Evolutionary conservation across 2,888 invertebrate species (phyloP).

Genomic region (Eupithecia dodoneata): DNA sequence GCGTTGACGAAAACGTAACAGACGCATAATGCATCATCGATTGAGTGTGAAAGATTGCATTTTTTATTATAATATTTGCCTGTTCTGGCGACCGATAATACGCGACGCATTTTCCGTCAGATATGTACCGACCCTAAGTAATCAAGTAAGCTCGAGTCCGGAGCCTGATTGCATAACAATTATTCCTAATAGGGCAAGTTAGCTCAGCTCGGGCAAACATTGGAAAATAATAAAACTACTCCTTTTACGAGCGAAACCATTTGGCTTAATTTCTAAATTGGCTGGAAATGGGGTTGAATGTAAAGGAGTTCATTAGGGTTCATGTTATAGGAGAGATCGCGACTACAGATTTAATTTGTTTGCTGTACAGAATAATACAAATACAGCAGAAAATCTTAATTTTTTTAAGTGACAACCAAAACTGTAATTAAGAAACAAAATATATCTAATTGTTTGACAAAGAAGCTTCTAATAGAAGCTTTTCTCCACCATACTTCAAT

Average conservation of each 20-base stretch:
- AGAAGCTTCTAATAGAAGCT: too few relatives aligned
- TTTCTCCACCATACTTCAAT: too few relatives aligned
- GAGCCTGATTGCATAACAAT: background rate
- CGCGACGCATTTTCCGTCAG: too few relatives aligned
- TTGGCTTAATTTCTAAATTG: background rate
- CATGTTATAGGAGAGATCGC: too few relatives aligned
- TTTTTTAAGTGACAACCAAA: background rate
- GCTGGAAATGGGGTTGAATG: background rate
- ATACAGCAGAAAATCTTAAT: background rate
- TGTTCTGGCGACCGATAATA: too few relatives aligned
- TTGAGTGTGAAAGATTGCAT: too few relatives aligned
- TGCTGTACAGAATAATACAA: too few relatives aligned
- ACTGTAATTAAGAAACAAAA: background rate
- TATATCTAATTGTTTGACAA: too few relatives aligned
- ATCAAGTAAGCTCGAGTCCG: background rate
- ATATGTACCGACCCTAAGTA: background rate
- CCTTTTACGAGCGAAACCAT: slow-evolving; percentile 4
- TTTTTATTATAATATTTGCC: too few relatives aligned
- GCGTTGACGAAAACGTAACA: too few relatives aligned
- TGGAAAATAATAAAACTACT: background rate
- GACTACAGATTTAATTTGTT: too few relatives aligned
- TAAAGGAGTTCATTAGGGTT: background rate
- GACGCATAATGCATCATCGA: too few relatives aligned
- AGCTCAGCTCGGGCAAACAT: background rate
- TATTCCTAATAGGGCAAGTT: background rate